Percentiles rank a stretch among this genome's conserved stretches.
phyloP scores from a whole-genome alignment of 2,888 invertebrate genomes.

The Phlogophora meticulosa region DNA sequence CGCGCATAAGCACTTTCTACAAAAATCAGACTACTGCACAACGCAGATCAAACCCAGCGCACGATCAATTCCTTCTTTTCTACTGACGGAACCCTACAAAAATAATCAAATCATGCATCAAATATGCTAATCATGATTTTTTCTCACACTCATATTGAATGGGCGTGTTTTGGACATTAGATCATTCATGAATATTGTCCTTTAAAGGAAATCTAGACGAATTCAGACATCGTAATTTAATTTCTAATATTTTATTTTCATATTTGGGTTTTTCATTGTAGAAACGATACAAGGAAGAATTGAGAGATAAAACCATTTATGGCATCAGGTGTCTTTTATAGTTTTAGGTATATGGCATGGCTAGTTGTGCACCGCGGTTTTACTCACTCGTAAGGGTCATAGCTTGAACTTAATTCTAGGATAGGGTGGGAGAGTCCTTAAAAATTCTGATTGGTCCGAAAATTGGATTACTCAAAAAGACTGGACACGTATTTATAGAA shows the following conservation, averaged over 20 bases:
- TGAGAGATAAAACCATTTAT: slow-evolving; percentile 20
- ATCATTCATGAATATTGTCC: slow-evolving; percentile 45
- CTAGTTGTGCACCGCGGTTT: neutral
- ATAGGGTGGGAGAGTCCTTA: too few species aligned
- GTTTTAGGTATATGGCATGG: neutral
- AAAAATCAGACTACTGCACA: too few species aligned
- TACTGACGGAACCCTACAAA: slow-evolving; percentile 24
- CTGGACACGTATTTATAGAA: too few species aligned
- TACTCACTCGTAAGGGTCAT: too few species aligned
- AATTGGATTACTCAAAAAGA: too few species aligned
- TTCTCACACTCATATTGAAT: slow-evolving; percentile 37
- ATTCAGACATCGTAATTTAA: slow-evolving; percentile 5
- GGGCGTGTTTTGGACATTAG: slow-evolving; percentile 41
- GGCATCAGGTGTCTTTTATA: slow-evolving; percentile 3
- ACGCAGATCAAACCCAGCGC: too few species aligned
- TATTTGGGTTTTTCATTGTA: slow-evolving; percentile 15
- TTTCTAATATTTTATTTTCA: slow-evolving; percentile 15
- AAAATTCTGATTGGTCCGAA: too few species aligned
- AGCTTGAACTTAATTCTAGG: too few species aligned
- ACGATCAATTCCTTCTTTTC: neutral
- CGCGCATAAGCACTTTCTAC: too few species aligned
- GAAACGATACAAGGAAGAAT: slow-evolving; percentile 16
- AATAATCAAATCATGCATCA: slow-evolving; percentile 1
- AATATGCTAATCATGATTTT: slow-evolving; percentile 44
- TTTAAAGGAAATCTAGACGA: slow-evolving; percentile 28